Conservation (phyloP, 2,113 vertebrate genomes). For the Sylvia atricapilla region DNA sequence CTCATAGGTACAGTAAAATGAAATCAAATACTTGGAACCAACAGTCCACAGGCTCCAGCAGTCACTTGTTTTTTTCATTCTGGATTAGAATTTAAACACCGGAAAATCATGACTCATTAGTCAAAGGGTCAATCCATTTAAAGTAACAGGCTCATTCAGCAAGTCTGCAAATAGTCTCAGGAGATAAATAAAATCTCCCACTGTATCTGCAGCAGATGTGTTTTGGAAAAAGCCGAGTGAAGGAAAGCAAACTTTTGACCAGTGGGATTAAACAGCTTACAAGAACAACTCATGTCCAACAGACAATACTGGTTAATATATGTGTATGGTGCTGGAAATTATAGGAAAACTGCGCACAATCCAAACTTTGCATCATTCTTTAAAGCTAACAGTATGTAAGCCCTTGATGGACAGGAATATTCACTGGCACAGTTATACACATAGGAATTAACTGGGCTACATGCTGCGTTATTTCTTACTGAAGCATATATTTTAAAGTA, state of each 20-base stretch:
- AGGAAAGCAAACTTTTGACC: background rate
- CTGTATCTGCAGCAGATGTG: constrained; percentile 6
- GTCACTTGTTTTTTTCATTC: background rate
- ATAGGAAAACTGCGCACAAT: background rate
- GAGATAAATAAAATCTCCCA: constrained; percentile 27
- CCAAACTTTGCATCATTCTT: background rate
- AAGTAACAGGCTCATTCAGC: constrained; percentile 30
- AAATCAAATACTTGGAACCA: constrained; percentile 20
- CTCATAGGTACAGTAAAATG: background rate
- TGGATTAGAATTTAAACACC: background rate
- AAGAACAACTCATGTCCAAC: background rate
- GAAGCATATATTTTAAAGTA: background rate
- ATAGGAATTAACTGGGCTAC: background rate
- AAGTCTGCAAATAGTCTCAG: background rate
- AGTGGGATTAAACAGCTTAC: background rate
- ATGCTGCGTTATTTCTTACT: background rate
- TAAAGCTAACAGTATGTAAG: background rate
- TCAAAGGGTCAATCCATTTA: constrained; percentile 42
- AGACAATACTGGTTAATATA: background rate
- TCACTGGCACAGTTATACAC: background rate
- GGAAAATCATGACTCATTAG: constrained; percentile 34
- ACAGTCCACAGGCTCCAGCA: background rate
- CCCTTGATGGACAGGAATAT: background rate
- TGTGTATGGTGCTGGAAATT: background rate
- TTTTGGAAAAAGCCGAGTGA: background rate